These are phyloP conservation scores for Tragelaphus scriptus DNA, from an alignment of 2,113 vertebrate genomes.

Conservation along the genomic window DNA sequence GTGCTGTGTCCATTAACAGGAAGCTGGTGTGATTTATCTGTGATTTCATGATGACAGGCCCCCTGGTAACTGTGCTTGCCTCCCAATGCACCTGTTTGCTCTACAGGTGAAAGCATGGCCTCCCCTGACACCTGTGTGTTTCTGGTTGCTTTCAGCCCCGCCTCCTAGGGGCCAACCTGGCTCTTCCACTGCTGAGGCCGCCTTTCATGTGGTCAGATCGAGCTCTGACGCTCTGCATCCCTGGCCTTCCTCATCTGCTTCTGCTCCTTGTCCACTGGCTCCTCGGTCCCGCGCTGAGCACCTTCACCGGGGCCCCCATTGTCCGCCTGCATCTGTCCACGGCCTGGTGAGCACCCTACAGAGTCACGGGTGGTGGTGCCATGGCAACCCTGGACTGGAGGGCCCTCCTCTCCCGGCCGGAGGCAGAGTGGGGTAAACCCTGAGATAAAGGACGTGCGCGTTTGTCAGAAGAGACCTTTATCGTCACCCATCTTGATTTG, in stretches of 20 bases:
- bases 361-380: fast-evolving
- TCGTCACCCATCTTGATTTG: background rate
- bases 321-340: background rate
- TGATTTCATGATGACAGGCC: background rate
- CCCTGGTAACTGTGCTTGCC: fast-evolving
- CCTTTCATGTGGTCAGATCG: fast-evolving
- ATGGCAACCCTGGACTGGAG: fast-evolving
- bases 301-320: fast-evolving
- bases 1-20: fast-evolving
- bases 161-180: fast-evolving
- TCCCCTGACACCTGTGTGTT: fast-evolving
- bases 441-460: fast-evolving
- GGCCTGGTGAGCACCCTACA: fast-evolving
- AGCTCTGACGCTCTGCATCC: fast-evolving
- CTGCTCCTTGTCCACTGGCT: fast-evolving
- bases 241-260: fast-evolving
- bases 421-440: background rate
- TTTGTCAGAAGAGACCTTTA: background rate
- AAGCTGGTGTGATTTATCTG: background rate
- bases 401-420: fast-evolving
- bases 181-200: fast-evolving
- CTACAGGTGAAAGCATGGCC: fast-evolving
- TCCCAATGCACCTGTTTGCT: too few relatives aligned
- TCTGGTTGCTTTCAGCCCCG: background rate
- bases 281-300: too few relatives aligned